Conservation (phyloP, 2,888 invertebrate species). For the Nomada lathburiana region DNA sequence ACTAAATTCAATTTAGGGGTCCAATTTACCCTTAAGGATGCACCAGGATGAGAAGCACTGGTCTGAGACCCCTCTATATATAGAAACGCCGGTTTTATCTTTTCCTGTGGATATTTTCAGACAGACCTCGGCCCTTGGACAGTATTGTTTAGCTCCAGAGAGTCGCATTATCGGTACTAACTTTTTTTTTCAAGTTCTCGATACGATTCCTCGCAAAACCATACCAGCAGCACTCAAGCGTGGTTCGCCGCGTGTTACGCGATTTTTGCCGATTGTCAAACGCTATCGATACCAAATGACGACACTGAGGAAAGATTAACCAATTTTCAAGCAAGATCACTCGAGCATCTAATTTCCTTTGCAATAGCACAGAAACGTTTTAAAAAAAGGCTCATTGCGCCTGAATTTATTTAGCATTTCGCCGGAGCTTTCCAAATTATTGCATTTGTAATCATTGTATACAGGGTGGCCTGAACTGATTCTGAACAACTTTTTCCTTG, state of each 20-base stretch:
- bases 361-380: too few relatives aligned
- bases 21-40: conserved; percentile 49
- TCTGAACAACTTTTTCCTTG: too few relatives aligned
- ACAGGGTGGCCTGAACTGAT: too few relatives aligned
- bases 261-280: conserved; percentile 15
- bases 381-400: too few relatives aligned
- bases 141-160: conserved; percentile 65
- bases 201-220: conserved; percentile 6
- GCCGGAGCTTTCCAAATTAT: too few relatives aligned
- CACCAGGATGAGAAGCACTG: conserved; percentile 67
- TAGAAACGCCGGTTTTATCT: conserved; percentile 73
- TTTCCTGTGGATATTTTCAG: conserved; percentile 74
- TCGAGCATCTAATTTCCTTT: not conserved
- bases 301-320: not conserved
- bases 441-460: too few relatives aligned
- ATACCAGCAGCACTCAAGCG: not conserved
- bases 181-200: conserved; percentile 25
- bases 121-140: conserved; percentile 58
- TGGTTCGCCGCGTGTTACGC: not conserved
- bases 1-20: not conserved
- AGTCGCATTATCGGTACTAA: conserved; percentile 33
- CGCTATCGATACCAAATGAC: conserved; percentile 11
- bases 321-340: conserved; percentile 13
- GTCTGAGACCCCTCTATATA: conserved; percentile 69
- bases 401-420: too few relatives aligned